Evolutionary conservation across 2,797 vertebrate genomes (phyloP).

Genomic region (Heterohyrax brucei): DNA sequence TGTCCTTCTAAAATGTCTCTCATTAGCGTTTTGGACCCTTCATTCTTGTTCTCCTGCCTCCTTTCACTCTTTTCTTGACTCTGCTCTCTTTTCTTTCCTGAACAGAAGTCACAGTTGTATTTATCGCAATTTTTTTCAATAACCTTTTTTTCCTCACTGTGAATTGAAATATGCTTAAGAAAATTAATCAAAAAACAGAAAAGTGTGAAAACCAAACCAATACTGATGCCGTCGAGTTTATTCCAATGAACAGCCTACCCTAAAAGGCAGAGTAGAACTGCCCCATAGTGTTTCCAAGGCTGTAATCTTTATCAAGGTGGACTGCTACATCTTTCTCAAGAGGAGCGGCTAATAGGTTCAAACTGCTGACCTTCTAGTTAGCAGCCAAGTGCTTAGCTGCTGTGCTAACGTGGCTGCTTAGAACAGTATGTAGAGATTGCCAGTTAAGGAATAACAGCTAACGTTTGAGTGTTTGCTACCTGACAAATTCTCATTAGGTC

Average conservation of each 20-base stretch:
- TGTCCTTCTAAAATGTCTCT: neutral
- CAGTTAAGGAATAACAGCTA: neutral
- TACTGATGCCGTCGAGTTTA: too few species aligned
- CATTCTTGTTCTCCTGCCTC: neutral
- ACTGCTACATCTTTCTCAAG: too few species aligned
- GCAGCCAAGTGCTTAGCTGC: too few species aligned
- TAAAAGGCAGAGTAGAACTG: too few species aligned
- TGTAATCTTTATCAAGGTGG: too few species aligned
- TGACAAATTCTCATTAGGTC: neutral
- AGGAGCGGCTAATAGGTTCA: too few species aligned
- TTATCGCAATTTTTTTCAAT: neutral
- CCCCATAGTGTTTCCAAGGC: too few species aligned
- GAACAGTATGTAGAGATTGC: neutral
- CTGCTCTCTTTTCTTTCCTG: neutral
- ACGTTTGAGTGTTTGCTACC: neutral
- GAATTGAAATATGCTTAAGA: constrained; percentile 14
- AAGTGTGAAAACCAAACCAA: neutral
- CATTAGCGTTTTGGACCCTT: neutral
- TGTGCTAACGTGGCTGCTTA: too few species aligned
- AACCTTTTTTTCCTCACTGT: neutral
- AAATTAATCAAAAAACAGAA: constrained; percentile 4
- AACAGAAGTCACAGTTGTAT: neutral
- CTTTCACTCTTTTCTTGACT: neutral
- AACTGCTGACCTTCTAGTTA: too few species aligned
- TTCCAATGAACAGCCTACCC: too few species aligned